phyloP scores from a whole-genome alignment of 37 sponge, comb jelly and placozoan species.

The Trichoplax adhaerens region DNA sequence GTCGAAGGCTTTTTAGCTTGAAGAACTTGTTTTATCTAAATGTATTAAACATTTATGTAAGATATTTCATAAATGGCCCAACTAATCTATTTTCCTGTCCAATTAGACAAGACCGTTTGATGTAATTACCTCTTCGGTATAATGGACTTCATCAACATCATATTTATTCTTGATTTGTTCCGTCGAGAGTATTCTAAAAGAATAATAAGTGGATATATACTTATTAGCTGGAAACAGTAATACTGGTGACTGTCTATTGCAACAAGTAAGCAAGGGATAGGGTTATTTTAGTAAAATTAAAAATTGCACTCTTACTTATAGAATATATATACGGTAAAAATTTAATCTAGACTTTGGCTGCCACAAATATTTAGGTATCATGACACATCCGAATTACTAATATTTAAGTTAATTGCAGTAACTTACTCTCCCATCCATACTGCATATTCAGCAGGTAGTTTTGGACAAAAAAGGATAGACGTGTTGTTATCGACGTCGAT shows the following conservation, averaged over 20 bases:
- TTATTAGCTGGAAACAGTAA: neutral
- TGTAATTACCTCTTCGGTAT: conserved; percentile 47
- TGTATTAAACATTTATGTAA: conserved; percentile 3
- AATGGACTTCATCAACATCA: conserved; percentile 54
- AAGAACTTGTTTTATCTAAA: conserved; percentile 33
- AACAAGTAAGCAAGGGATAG: neutral
- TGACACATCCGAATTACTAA: too few species aligned
- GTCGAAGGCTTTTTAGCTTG: conserved; percentile 35
- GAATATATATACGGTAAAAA: too few species aligned
- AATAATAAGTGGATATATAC: neutral
- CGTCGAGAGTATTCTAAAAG: conserved; percentile 53
- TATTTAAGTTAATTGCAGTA: neutral
- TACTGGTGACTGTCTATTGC: neutral
- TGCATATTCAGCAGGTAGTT: conserved; percentile 76
- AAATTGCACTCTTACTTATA: too few species aligned
- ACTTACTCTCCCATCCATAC: conserved; percentile 95
- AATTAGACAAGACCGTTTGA: neutral
- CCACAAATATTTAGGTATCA: too few species aligned
- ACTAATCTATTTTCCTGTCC: neutral
- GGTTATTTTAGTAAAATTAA: neutral
- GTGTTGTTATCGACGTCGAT: conserved; percentile 68
- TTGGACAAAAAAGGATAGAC: conserved; percentile 63
- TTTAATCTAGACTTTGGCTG: too few species aligned
- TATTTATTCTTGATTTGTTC: conserved; percentile 79
- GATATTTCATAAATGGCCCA: neutral